A percentile compares a stretch with the other conserved stretches of the same genome.
phyloP scores from a whole-genome alignment of 2,797 vertebrate species.

The Triplophysa yarkandensis region DNA sequence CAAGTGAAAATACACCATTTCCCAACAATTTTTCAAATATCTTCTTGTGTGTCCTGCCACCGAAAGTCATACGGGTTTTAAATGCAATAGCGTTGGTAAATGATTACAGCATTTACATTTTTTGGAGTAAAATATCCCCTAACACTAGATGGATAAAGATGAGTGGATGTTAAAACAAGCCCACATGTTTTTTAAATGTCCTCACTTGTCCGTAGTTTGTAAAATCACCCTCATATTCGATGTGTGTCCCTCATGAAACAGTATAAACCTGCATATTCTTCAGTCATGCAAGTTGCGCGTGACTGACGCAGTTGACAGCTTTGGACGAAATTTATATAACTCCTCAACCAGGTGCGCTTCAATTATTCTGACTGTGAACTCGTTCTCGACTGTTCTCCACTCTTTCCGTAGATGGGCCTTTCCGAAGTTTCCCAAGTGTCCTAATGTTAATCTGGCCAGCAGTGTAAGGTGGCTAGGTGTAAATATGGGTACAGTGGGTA shows the following conservation, averaged over 20 bases:
- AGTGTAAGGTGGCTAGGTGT: too few relatives aligned
- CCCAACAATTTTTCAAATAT: too few relatives aligned
- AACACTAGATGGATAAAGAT: constrained; percentile 2
- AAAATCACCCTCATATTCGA: constrained; percentile 48
- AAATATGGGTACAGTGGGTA: too few relatives aligned
- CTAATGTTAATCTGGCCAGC: constrained; percentile 16
- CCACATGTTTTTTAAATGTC: constrained; percentile 10
- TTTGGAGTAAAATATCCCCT: too few relatives aligned
- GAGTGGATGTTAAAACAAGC: constrained; percentile 17
- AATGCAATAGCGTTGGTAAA: too few relatives aligned
- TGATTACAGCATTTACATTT: too few relatives aligned
- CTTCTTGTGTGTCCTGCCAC: too few relatives aligned
- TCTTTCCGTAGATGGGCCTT: constrained; percentile 17
- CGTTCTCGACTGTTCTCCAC: background rate
- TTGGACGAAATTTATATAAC: constrained; percentile 39
- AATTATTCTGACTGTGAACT: constrained; percentile 40
- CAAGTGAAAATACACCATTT: too few relatives aligned
- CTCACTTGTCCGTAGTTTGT: constrained; percentile 9
- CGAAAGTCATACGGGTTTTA: too few relatives aligned
- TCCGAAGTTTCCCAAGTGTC: too few relatives aligned
- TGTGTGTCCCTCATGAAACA: constrained; percentile 33
- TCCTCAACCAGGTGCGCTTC: constrained; percentile 54
- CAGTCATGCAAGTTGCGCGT: constrained; percentile 46
- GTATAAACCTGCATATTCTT: constrained; percentile 49
- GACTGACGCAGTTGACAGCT: constrained; percentile 41